A percentile compares a stretch with the other conserved stretches of the same genome.
phyloP scores from a whole-genome alignment of 2,113 vertebrate genomes.

The Pteropus alecto region DNA sequence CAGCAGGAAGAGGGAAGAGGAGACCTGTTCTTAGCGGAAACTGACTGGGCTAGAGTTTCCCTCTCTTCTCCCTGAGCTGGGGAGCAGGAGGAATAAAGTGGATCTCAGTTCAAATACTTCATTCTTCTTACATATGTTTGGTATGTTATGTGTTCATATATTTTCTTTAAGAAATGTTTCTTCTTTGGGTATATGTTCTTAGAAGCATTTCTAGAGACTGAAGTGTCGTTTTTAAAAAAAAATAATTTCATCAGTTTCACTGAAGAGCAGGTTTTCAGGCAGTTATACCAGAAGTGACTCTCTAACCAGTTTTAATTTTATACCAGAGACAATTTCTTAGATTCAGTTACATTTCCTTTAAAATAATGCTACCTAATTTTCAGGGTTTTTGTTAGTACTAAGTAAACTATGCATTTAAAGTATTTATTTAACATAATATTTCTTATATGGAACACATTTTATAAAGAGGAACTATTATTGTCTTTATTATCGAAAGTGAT shows the following conservation, averaged over 20 bases:
- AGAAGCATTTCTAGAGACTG: neutral
- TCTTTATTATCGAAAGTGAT: neutral
- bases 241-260: neutral
- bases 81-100: rapidly evolving
- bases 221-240: neutral
- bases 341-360: neutral
- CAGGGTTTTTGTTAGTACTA: neutral
- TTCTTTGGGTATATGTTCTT: neutral
- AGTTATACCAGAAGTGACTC: neutral
- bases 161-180: neutral
- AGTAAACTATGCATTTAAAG: neutral
- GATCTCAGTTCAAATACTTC: neutral
- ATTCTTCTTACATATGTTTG: neutral
- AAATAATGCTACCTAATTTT: neutral
- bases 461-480: neutral
- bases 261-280: neutral
- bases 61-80: neutral
- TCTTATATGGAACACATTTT: neutral
- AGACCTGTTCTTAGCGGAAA: neutral
- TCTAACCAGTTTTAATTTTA: neutral
- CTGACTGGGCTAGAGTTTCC: neutral
- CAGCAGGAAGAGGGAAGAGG: neutral
- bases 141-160: neutral
- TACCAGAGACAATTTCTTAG: neutral
- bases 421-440: neutral